Evolutionary conservation across 2,113 vertebrate genomes (phyloP).

Genomic region (Rhombomys opimus): DNA sequence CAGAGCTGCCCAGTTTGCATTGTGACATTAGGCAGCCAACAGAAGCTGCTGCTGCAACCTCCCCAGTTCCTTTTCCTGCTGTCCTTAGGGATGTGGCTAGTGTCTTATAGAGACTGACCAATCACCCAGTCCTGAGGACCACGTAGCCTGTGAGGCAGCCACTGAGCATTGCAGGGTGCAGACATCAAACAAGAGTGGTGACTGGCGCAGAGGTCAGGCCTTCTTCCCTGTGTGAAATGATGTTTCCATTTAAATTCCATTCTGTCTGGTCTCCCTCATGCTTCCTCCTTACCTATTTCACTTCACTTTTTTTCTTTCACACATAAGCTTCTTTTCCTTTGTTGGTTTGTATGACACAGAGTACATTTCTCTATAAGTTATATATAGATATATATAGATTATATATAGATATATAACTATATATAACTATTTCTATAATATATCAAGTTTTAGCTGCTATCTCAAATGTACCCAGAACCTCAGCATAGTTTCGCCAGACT

Average conservation of each 20-base stretch:
- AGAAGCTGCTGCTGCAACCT: background rate
- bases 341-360: background rate
- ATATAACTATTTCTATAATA: background rate
- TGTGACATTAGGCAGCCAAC: too few relatives aligned
- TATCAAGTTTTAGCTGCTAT: background rate
- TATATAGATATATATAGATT: background rate
- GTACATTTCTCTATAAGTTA: background rate
- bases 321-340: background rate
- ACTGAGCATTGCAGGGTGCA: background rate
- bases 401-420: too few relatives aligned
- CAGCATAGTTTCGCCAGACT: too few relatives aligned
- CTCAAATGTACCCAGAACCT: background rate
- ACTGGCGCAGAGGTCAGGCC: background rate
- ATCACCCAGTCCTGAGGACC: too few relatives aligned
- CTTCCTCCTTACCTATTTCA: background rate
- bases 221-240: background rate
- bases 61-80: background rate
- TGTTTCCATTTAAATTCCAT: background rate
- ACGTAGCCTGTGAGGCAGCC: fast-evolving
- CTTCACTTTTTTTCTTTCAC: background rate
- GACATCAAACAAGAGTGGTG: too few relatives aligned
- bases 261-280: background rate
- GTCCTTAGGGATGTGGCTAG: background rate
- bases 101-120: too few relatives aligned
- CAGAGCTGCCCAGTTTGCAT: too few relatives aligned